These are phyloP conservation scores for Chunga burmeisteri DNA, from an alignment of 2,113 vertebrate species.

Conservation along the genomic window DNA sequence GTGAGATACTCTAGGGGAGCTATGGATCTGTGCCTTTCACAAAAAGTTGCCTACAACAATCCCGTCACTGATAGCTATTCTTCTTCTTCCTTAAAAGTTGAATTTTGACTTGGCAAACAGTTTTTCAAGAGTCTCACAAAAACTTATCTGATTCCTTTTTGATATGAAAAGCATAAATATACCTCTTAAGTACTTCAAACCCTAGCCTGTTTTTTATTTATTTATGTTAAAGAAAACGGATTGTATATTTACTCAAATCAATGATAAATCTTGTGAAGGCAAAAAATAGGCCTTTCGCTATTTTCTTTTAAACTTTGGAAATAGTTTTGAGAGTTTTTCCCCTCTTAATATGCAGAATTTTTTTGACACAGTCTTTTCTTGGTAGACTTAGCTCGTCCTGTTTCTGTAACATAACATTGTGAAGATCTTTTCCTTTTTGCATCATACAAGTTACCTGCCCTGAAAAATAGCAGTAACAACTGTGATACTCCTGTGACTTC, in stretches of 20 bases:
- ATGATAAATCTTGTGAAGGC: not conserved
- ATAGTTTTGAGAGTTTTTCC: not conserved
- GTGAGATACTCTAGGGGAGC: not conserved
- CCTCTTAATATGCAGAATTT: not conserved
- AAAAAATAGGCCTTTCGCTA: not conserved
- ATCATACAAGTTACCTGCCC: not conserved
- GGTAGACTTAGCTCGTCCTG: not conserved
- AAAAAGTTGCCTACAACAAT: not conserved
- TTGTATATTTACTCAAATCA: not conserved
- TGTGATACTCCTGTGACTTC: not conserved
- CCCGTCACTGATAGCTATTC: not conserved
- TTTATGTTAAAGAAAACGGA: not conserved
- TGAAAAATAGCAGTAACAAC: not conserved
- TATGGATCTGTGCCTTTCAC: not conserved
- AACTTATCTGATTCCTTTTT: not conserved
- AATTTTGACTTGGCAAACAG: not conserved
- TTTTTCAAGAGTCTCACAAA: not conserved
- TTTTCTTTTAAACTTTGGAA: not conserved
- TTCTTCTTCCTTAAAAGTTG: not conserved
- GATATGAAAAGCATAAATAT: not conserved
- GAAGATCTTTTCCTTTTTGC: not conserved
- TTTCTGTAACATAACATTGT: not conserved
- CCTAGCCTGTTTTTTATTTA: not conserved
- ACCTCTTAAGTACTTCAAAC: not conserved
- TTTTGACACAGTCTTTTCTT: not conserved